Percentiles rank a stretch among this genome's conserved stretches.
Conservation (phyloP, 2,113 vertebrate species). For the Pica pica region DNA sequence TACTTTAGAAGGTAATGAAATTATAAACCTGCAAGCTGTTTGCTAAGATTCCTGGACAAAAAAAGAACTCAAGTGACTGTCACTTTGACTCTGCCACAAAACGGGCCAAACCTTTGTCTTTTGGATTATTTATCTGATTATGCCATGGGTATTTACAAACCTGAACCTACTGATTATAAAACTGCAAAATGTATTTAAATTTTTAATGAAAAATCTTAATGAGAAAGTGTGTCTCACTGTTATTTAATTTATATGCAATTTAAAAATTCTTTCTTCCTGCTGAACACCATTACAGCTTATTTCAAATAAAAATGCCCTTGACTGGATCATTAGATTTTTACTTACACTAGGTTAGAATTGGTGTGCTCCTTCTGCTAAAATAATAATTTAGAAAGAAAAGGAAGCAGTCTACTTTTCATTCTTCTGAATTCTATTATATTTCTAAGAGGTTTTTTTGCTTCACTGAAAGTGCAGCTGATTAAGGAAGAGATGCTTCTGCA, state of each 20-base stretch:
- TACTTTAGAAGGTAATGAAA: constrained; percentile 58
- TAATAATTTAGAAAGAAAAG: background rate
- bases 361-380: background rate
- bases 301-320: background rate
- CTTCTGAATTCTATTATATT: background rate
- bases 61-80: background rate
- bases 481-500: background rate
- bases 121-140: constrained; percentile 17
- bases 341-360: background rate
- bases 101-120: constrained; percentile 47
- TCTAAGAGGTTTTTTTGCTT: background rate
- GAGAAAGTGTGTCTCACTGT: constrained; percentile 17
- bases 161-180: background rate
- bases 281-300: background rate
- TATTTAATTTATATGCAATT: background rate
- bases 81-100: background rate
- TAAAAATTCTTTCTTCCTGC: background rate
- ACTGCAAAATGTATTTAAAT: background rate
- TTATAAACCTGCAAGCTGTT: constrained; percentile 52
- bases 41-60: constrained; percentile 7
- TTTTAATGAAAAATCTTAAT: background rate
- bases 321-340: background rate
- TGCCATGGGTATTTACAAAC: background rate
- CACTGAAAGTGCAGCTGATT: background rate
- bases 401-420: background rate